Evolutionary conservation across 53 echinoderm and acorn worm genomes (phyloP), one percentile per base, ranked within the genome.

Genomic region (Luidia sarsii): DNA sequence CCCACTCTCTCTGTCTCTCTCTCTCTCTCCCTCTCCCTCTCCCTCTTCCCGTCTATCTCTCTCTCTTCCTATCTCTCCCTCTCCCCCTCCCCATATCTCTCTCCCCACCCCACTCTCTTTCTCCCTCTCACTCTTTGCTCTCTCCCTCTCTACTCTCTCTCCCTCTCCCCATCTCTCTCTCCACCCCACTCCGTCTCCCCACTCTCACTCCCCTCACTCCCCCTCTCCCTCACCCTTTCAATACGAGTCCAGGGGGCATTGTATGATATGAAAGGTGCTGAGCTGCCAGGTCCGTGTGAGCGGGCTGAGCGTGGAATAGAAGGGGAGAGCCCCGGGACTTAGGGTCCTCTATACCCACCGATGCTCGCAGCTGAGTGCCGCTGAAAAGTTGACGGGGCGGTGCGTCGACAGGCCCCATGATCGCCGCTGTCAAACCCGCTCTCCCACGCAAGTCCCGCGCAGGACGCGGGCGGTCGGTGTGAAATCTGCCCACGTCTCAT

Each of bases 341-440:
- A 14, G 30, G 25, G 22, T 37, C 16, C 66, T 32, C 41, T 23
- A 39, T 37, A 39, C 66, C 66, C 66, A 36, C 41, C 36, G 66
- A 39, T 39, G 38, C 39, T 7, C 35, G 68, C 68, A 68, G 68
- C 68, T 68, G 68, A 68, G 68, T 13, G 23, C 68, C 49, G 68
- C 68, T 68, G 48, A 68, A 68, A 68, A 46, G 68, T 68, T 68
- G 68, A 68, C 68, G 48, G 68, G 20, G 23, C n/a, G n/a, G n/a
- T n/a, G n/a, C n/a, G n/a, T n/a, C n/a, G n/a, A n/a, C n/a, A n/a
- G n/a, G n/a, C n/a, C n/a, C n/a, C n/a, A n/a, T n/a, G n/a, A n/a
- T n/a, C n/a, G n/a, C n/a, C n/a, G n/a, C n/a, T n/a, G n/a, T n/a
- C n/a, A n/a, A n/a, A n/a, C n/a, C n/a, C n/a, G n/a, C n/a, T n/a